Conservation (phyloP, 1,140 invertebrate genomes). For the Nephila pilipes region DNA sequence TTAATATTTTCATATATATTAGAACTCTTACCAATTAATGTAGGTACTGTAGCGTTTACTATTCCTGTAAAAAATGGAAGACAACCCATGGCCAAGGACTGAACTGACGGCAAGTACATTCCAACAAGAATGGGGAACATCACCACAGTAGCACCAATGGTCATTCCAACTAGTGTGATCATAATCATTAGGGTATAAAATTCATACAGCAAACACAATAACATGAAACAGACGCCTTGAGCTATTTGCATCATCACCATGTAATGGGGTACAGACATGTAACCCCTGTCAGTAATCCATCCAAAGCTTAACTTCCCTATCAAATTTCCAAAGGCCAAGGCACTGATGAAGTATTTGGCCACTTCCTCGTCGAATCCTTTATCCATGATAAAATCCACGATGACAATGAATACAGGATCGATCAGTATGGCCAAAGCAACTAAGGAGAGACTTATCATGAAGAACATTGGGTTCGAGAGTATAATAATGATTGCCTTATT, state of each 20-base stretch:
- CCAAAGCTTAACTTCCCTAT: constrained; percentile 49
- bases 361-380: constrained; percentile 48
- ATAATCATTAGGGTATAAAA: constrained; percentile 19
- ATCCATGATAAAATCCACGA: constrained; percentile 67
- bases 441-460: constrained; percentile 61
- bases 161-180: constrained; percentile 11
- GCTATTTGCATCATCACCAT: constrained; percentile 56
- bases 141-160: constrained; percentile 27
- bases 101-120: constrained; percentile 54
- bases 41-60: constrained; percentile 1
- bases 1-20: too few relatives aligned
- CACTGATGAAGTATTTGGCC: constrained; percentile 63
- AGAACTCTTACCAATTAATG: constrained; percentile 51
- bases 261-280: constrained; percentile 12
- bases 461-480: constrained; percentile 54
- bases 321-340: constrained; percentile 32
- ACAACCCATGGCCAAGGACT: constrained; percentile 60
- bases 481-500: not conserved
- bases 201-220: not conserved
- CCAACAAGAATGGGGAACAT: constrained; percentile 58
- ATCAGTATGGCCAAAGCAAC: constrained; percentile 28
- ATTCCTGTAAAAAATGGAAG: constrained; percentile 34
- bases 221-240: constrained; percentile 46
- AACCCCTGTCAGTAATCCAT: constrained; percentile 56
- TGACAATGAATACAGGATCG: constrained; percentile 40